Conservation (phyloP, 2,113 vertebrate genomes). For the Numida meleagris region DNA sequence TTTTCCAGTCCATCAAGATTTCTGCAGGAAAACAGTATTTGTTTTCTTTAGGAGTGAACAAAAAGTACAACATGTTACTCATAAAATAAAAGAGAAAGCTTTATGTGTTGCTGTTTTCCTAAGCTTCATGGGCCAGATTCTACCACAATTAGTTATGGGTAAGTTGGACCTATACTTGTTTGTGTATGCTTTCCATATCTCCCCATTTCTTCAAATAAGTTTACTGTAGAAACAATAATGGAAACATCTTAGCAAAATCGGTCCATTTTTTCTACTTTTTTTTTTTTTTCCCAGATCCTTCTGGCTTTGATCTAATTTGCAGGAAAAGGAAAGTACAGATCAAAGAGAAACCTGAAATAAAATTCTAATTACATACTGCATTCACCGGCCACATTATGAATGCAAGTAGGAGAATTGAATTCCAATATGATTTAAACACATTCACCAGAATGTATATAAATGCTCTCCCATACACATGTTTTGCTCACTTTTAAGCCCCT, state of each 20-base stretch:
- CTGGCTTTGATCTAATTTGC: not conserved
- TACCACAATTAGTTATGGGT: not conserved
- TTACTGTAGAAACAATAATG: not conserved
- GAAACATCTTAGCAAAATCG: not conserved
- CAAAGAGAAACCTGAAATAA: not conserved
- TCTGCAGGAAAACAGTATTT: not conserved
- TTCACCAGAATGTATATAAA: not conserved
- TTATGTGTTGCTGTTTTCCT: not conserved
- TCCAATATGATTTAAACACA: not conserved
- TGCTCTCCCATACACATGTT: not conserved
- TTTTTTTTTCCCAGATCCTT: not conserved
- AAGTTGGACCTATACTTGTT: not conserved
- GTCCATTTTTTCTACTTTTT: not conserved
- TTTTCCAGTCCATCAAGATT: slow-evolving; percentile 26
- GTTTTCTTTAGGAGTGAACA: slow-evolving; percentile 16
- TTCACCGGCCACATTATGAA: not conserved
- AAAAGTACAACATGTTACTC: not conserved
- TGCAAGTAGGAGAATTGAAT: not conserved
- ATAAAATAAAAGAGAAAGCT: not conserved
- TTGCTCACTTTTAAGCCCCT: not conserved
- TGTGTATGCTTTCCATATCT: not conserved
- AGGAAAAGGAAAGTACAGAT: not conserved
- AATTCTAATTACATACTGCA: not conserved
- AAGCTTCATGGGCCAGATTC: not conserved
- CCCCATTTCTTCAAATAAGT: not conserved